Base-by-base conservation (phyloP, 2,888 invertebrate species). In the Drosophila flavopinicola region DNA sequence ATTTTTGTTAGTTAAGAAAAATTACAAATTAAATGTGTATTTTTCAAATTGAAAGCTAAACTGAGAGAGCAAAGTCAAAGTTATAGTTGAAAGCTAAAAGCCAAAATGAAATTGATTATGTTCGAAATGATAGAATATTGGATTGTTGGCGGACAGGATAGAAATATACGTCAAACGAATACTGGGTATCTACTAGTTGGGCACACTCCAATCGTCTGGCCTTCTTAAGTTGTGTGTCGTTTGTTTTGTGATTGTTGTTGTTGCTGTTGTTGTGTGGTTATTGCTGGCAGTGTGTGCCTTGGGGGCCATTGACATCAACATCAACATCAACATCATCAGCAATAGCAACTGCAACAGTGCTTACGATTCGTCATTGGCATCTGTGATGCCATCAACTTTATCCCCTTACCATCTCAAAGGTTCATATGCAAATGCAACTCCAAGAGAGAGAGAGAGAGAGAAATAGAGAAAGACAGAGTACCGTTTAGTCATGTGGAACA, bases 371-470 rank as follows among this genome's bases (percentile, higher is more conserved):
- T 15, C 35, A 42, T 30, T 39, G 66, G 66, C 54, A 66, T 70
- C 45, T 59, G 72, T 9, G 24, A 44, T 17, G 54, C 42, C 72
- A 54, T 47, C 65, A 71, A 65, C 23, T 35, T 33, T 37, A 41
- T 39, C 23, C 35, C 15, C 33, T 15, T 32, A 24, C 33, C 51
- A 52, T 35, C 38, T 38, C n/a, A 38, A 45, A 52, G 23, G 35
- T 63, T 51, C 63, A 57, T 51, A 49, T 54, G 44, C 37, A 42
- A 41, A 44, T 47, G 33, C 24, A 61, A 52, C 27, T 38, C 11
- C 37, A 6, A 10, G n/a, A 6, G 35, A n/a, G 27, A 13, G 5
- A n/a, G 29, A 15, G 15, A 13, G 7, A 17, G 20, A 11, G 11
- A 5, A 29, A 11, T 24, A 5, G 5, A 6, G 20, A 6, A 11